Evolutionary conservation across 37 sponge, comb jelly and placozoan genomes (phyloP).

Genomic region (Dysidea cf. avara): DNA sequence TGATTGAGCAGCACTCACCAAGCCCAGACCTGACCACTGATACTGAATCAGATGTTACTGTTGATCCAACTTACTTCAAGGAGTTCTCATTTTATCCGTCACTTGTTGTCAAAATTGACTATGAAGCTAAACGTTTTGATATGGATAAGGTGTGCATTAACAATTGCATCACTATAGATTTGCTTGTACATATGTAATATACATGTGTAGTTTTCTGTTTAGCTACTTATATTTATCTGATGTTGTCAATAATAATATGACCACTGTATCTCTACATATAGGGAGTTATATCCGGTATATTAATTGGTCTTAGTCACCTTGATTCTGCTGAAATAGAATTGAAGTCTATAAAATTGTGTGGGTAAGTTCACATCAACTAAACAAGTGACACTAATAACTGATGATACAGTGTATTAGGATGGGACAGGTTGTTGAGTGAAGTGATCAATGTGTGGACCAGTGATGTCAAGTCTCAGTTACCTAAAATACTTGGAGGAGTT

Average conservation of each 20-base stretch:
- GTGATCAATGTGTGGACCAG: conserved; percentile 62
- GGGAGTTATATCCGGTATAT: conserved; percentile 81
- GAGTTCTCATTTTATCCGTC: conserved; percentile 88
- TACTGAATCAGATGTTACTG: neutral
- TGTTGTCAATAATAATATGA: no score
- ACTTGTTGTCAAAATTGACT: conserved; percentile 90
- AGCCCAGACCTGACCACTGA: neutral
- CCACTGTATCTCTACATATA: no score
- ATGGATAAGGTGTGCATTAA: conserved; percentile 54
- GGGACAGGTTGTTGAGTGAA: conserved; percentile 70
- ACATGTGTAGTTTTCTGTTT: neutral
- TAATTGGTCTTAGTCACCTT: conserved; percentile 83
- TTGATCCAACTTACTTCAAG: conserved; percentile 18
- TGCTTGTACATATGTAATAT: neutral
- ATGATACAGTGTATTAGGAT: conserved; percentile 68
- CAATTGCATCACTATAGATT: neutral
- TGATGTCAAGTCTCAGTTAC: conserved; percentile 80
- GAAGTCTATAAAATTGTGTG: conserved; percentile 52
- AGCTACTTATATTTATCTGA: no score
- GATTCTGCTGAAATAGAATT: conserved; percentile 84
- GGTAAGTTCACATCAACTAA: no score
- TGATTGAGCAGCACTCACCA: neutral
- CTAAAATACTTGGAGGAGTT: conserved; percentile 84
- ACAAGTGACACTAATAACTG: neutral
- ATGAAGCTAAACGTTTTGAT: conserved; percentile 77